Base-by-base conservation (phyloP, 2,113 vertebrate genomes). In the Pica pica region DNA sequence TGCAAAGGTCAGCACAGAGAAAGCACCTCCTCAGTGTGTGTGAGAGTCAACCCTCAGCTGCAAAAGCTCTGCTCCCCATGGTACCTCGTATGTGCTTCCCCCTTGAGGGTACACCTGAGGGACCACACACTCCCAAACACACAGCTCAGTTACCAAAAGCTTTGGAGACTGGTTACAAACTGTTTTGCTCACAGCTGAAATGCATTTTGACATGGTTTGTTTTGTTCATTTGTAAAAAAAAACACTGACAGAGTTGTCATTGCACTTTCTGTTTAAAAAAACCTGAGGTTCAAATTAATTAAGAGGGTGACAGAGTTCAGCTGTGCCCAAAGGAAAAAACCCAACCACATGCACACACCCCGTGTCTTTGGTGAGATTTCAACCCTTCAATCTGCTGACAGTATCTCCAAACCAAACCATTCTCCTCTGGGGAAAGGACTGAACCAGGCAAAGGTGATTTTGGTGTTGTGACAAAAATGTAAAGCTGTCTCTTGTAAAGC, bases 61-160 rank as follows among this genome's bases (percentile, higher is more conserved):
- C 49, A 30, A 63, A 47, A 64, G 5, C 67, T 30, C 46, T 11
- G 3, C 78, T 67, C 83, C 52, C 37, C 8, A 0, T 4, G 16
- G 47, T 0, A 3, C 24, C 63, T 33, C 1, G 0, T 13, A 41
- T n/a, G 64, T 9, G 67, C 46, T n/a, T 63, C 19, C 22, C 52
- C 37, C 31, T 65, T 0, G 0, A 74, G 53, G 1, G 3, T 20
- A 39, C 44, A 76, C 59, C 41, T 0, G 1, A 47, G 63, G 63
- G 74, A 57, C 23, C 6, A 2, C 64, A 5, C 2, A 2, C 46
- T 50, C 76, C 39, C 61, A 56, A 61, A 52, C 23, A 46, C 57
- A 41, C 31, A 63, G 74, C 42, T 65, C 85, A 52, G 6, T 64
- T 60, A 80, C 37, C 9, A 33, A 60, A 52, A 52, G 16, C 57